These are phyloP conservation scores for Physocephala rufipes DNA, from an alignment of 2,888 invertebrate genomes.

Conservation along the genomic window DNA sequence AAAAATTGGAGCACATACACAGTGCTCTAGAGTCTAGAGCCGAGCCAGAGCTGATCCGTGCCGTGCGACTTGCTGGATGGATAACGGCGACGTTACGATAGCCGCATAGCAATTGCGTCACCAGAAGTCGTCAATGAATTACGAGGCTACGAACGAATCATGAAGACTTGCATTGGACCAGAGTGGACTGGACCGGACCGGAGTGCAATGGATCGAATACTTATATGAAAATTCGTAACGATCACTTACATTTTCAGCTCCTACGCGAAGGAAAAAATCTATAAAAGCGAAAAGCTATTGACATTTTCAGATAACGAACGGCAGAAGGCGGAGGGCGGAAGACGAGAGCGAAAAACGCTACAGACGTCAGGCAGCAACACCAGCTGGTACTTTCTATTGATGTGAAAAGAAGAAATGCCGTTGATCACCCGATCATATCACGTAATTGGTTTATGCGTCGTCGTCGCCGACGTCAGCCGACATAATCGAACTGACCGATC, in stretches of 20 bases:
- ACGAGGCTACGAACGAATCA: too few species aligned
- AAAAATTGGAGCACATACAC: constrained; percentile 28
- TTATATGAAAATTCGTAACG: constrained; percentile 18
- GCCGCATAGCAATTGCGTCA: constrained; percentile 24
- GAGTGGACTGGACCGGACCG: background rate
- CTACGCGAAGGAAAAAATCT: constrained; percentile 35
- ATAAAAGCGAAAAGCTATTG: constrained; percentile 30
- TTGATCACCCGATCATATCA: constrained; percentile 24
- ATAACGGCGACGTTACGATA: constrained; percentile 16
- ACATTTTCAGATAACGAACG: background rate
- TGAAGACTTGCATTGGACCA: too few species aligned
- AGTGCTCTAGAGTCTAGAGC: background rate
- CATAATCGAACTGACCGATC: background rate
- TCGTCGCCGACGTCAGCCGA: background rate
- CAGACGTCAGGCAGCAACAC: too few species aligned
- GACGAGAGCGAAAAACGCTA: too few species aligned
- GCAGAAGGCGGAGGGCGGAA: constrained; percentile 11
- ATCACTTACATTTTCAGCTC: constrained; percentile 35
- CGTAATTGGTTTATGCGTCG: constrained; percentile 25
- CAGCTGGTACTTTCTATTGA: constrained; percentile 30
- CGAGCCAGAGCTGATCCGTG: background rate
- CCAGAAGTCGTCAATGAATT: background rate
- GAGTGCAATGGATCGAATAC: constrained; percentile 9
- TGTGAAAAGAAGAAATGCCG: constrained; percentile 15
- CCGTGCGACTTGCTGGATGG: background rate